These are phyloP conservation scores for Rattus norvegicus DNA, from an alignment of 2,113 vertebrate species.

Conservation along the genomic window DNA sequence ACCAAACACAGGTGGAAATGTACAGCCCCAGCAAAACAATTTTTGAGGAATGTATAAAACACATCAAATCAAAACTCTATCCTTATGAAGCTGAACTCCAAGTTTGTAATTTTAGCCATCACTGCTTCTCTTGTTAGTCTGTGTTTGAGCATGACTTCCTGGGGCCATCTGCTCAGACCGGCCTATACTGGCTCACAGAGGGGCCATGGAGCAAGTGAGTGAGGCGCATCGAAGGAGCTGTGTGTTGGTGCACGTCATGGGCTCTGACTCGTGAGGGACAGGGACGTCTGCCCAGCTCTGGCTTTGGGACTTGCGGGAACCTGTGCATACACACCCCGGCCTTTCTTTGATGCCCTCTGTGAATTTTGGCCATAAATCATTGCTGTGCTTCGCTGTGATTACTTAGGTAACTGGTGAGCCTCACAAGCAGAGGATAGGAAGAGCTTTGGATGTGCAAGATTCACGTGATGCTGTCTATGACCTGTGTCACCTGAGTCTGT, in stretches of 20 bases:
- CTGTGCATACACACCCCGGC: slow-evolving; percentile 8
- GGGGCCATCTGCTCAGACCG: neutral
- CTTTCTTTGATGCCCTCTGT: neutral
- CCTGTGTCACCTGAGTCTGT: neutral
- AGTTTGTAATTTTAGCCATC: neutral
- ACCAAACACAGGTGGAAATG: neutral
- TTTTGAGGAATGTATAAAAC: neutral
- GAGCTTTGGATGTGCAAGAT: neutral
- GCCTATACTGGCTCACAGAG: neutral
- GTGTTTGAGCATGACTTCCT: neutral
- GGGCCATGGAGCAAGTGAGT: neutral
- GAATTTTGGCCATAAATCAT: neutral
- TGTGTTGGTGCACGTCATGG: neutral
- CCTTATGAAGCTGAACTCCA: neutral
- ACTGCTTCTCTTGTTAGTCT: neutral
- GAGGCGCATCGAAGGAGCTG: neutral
- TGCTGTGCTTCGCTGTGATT: neutral
- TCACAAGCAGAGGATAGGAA: neutral
- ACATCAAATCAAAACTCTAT: neutral
- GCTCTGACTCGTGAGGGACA: neutral
- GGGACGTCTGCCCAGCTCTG: neutral
- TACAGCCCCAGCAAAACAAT: neutral
- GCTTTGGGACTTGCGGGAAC: neutral
- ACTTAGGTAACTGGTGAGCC: neutral
- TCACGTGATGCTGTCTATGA: neutral